Evolutionary conservation across 2,888 invertebrate genomes (phyloP), one percentile per base, ranked within the genome.

Genomic region (Orthosia gracilis): DNA sequence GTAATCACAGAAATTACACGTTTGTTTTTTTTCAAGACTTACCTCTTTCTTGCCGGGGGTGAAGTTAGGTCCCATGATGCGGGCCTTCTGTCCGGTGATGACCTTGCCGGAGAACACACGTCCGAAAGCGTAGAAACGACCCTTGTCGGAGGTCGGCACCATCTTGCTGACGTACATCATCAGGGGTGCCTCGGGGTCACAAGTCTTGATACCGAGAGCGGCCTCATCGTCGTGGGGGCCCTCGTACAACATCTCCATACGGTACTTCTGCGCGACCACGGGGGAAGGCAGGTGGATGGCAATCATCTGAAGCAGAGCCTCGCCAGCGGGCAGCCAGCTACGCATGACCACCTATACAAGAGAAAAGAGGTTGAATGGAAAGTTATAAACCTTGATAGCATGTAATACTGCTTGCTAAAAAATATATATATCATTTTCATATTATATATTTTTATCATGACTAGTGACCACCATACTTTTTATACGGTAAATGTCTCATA

Each of bases 151-250:
- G 21, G 99, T 99, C 87, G 99, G 99, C 94, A 99, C 99, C 99
- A 99, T 99, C 97, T 99, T 99, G 66, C 99, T 99, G 87, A 99
- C 97, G 97, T 99, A 99, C 99, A 99, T 99, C 99, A 99, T 99
- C 76, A 99, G 97, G 21, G 99, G 99, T 59, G 98, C 99, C 87
- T 99, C 98, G 18, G 99, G 98, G 96, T 99, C 99, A 93, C 99
- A 99, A 92, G 93, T 98, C 98, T 98, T 98, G 90, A 98, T 98
- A 95, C 98, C 99, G 84, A 99, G 87, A 86, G 99, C 99, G 80
- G 99, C 99, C 90, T 99, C 99, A 93, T 99, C 99, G 92, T 99
- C 99, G 81, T 97, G 98, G 71, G 99, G 99, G 89, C 99, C 99
- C 97, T 99, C 99, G 95, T 99, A 99, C 96, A 99, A 97, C 98